Evolutionary conservation across 2,113 vertebrate genomes (phyloP).

Genomic region (Hystrix cristata): DNA sequence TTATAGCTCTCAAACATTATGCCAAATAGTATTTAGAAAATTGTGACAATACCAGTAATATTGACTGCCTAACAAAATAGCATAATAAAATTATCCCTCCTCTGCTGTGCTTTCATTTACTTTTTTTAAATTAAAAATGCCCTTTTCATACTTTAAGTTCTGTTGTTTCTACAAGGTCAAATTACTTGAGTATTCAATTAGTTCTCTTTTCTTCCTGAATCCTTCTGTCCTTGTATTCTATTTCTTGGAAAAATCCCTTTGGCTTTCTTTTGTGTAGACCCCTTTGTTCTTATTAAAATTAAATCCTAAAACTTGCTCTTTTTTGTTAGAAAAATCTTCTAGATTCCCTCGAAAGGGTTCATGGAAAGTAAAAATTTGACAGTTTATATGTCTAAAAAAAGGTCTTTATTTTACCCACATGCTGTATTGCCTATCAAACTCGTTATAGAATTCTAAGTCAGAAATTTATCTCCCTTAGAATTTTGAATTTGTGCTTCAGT

Average conservation of each 20-base stretch:
- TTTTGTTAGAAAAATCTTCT: not conserved
- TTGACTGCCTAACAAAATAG: slow-evolving; percentile 9
- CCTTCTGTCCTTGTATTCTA: not conserved
- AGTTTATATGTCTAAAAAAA: not conserved
- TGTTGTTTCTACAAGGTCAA: not conserved
- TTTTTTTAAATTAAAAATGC: slow-evolving; percentile 16
- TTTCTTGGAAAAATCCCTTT: slow-evolving; percentile 7
- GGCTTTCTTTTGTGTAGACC: not conserved
- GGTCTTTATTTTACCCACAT: not conserved
- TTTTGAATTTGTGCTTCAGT: slow-evolving; percentile 18
- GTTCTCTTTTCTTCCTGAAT: not conserved
- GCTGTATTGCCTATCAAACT: not conserved
- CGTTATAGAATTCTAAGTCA: not conserved
- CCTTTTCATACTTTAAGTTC: slow-evolving; percentile 7
- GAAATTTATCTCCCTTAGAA: slow-evolving; percentile 12
- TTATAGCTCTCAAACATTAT: not conserved
- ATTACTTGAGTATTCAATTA: not conserved
- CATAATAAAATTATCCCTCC: not conserved
- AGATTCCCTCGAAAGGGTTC: slow-evolving; percentile 13
- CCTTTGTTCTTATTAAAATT: not conserved
- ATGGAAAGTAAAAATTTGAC: not conserved
- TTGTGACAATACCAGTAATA: not conserved
- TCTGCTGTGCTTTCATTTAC: slow-evolving; percentile 12
- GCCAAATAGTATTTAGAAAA: not conserved
- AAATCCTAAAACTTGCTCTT: not conserved